These are phyloP conservation scores for Sinocyclocheilus rhinocerous DNA, from an alignment of 2,113 vertebrate species.

Conservation along the genomic window DNA sequence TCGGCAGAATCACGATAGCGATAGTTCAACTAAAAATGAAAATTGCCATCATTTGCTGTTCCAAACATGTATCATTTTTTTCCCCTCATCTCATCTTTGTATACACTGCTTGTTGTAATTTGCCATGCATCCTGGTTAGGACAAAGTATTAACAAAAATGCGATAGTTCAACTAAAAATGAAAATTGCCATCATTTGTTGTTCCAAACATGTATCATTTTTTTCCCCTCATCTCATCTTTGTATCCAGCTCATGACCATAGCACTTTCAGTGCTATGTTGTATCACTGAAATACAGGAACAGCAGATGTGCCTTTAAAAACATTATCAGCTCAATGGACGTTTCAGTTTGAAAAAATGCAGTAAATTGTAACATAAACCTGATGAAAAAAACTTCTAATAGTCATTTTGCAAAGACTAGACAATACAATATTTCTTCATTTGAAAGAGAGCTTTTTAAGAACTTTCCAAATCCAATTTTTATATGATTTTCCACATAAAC, in stretches of 20 bases:
- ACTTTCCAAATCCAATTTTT: constrained; percentile 22
- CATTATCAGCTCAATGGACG: background rate
- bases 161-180: background rate
- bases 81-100: too few relatives aligned
- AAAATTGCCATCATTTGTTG: background rate
- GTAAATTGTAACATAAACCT: constrained; percentile 14
- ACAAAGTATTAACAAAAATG: background rate
- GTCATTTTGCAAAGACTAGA: background rate
- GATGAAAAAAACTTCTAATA: background rate
- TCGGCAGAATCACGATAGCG: background rate
- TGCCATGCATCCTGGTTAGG: background rate
- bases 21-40: too few relatives aligned
- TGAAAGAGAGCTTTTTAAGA: constrained; percentile 18
- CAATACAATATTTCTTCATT: background rate
- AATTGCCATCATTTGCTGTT: too few relatives aligned
- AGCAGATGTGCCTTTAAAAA: background rate
- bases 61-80: too few relatives aligned
- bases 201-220: background rate
- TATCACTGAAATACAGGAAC: background rate
- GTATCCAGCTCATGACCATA: too few relatives aligned
- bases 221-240: too few relatives aligned
- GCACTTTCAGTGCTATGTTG: too few relatives aligned
- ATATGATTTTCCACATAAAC: constrained; percentile 30
- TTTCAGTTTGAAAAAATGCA: background rate
- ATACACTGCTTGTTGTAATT: background rate